Percentiles rank a stretch among this genome's conserved stretches.
These are phyloP conservation scores for Trachymyrmex septentrionalis DNA, from an alignment of 1,140 invertebrate genomes.

Conservation along the genomic window DNA sequence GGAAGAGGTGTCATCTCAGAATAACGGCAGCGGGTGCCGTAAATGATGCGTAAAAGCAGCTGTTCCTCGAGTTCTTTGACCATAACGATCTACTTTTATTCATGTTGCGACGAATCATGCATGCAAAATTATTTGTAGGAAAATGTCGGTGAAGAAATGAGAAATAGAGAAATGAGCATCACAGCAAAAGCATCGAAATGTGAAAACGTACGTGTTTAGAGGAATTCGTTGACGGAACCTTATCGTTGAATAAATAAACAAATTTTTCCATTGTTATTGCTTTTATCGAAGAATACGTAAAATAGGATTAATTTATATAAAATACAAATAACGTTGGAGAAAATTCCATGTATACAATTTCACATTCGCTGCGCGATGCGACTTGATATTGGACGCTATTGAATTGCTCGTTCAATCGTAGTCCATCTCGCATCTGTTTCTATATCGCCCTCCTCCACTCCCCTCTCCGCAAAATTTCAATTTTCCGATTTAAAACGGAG, in stretches of 20 bases:
- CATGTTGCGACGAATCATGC: not conserved
- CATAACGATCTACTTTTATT: conserved; percentile 15
- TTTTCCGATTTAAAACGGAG: conserved; percentile 16
- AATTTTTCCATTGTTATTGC: not conserved
- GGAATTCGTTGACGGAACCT: not conserved
- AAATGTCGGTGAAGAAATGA: not conserved
- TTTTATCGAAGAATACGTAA: not conserved
- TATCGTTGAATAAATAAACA: not conserved
- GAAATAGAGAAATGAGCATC: not conserved
- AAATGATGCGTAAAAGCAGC: conserved; percentile 80
- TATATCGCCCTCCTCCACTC: not conserved
- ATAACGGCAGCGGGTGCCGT: conserved; percentile 68
- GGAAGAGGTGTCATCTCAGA: conserved; percentile 69
- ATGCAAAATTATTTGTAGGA: not conserved
- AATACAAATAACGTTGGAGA: not conserved
- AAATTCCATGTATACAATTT: not conserved
- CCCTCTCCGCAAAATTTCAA: not conserved
- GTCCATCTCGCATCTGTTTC: conserved; percentile 20
- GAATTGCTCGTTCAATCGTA: conserved; percentile 7
- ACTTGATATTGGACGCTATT: conserved; percentile 22
- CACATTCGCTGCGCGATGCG: not conserved
- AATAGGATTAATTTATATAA: not conserved
- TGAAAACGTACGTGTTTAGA: not conserved
- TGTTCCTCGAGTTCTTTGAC: conserved; percentile 59
- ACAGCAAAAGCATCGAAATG: not conserved